phyloP scores from a whole-genome alignment of 2,797 vertebrate genomes.

The Uromys caudimaculatus region DNA sequence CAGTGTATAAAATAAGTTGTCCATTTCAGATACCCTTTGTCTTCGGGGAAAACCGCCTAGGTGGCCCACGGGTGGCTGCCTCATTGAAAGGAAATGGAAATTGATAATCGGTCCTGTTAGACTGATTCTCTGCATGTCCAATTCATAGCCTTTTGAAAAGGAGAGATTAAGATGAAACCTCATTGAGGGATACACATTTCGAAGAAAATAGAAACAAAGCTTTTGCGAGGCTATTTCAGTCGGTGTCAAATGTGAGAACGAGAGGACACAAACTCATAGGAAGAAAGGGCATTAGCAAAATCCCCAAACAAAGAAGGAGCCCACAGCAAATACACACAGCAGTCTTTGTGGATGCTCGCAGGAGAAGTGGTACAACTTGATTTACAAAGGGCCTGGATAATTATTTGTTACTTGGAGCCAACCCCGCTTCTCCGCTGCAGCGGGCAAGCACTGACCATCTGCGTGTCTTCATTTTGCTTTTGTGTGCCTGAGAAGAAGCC shows the following conservation, averaged over 20 bases:
- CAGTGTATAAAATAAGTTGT: constrained; percentile 78
- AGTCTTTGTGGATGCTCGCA: constrained; percentile 72
- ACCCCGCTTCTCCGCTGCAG: constrained; percentile 69
- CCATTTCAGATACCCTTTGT: constrained; percentile 81
- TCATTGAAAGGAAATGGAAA: constrained; percentile 83
- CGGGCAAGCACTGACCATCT: constrained; percentile 80
- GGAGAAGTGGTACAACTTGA: constrained; percentile 83
- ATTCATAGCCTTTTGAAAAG: constrained; percentile 84
- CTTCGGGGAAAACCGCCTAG: constrained; percentile 74
- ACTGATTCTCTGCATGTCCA: constrained; percentile 79
- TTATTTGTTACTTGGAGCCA: constrained; percentile 79
- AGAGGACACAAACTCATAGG: constrained; percentile 74
- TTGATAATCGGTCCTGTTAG: constrained; percentile 83
- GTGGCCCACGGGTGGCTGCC: constrained; percentile 76
- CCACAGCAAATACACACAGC: constrained; percentile 78
- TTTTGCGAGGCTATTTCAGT: constrained; percentile 74
- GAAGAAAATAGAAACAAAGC: constrained; percentile 73
- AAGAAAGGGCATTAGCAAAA: constrained; percentile 81
- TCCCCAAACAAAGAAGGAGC: constrained; percentile 80
- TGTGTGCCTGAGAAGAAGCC: constrained; percentile 74
- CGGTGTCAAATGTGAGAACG: constrained; percentile 81
- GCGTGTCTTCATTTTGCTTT: constrained; percentile 74
- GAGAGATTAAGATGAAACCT: constrained; percentile 80
- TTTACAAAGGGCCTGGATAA: constrained; percentile 80
- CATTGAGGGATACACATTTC: constrained; percentile 78